Evolutionary conservation across 2,113 vertebrate genomes (phyloP).

Genomic region (Naja naja): DNA sequence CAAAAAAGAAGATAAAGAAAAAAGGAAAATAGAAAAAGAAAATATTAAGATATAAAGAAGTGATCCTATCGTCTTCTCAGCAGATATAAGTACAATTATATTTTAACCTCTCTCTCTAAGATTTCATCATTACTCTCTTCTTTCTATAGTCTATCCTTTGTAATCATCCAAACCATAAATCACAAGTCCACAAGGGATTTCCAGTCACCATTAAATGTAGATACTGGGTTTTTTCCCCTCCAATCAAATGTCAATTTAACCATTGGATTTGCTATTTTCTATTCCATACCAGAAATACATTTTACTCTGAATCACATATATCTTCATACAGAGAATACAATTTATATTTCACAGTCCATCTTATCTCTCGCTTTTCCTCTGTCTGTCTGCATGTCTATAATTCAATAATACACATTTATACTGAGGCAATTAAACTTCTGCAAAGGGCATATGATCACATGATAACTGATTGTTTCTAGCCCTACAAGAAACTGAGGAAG

Average conservation of each 20-base stretch:
- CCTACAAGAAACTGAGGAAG: neutral
- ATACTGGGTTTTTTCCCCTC: neutral
- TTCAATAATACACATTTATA: neutral
- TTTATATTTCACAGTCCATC: neutral
- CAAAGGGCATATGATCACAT: neutral
- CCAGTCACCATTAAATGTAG: neutral
- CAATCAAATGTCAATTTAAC: neutral
- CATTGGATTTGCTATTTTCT: neutral
- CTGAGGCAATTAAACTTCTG: neutral
- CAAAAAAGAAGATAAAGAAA: neutral
- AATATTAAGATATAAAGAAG: neutral
- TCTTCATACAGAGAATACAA: neutral
- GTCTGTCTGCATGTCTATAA: neutral
- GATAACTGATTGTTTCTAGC: neutral
- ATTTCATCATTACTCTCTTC: neutral
- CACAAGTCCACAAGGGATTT: neutral
- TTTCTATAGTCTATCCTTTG: neutral
- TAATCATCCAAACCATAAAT: neutral
- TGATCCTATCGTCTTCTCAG: neutral
- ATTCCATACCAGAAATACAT: neutral
- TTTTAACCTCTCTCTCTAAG: neutral
- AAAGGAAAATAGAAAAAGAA: neutral
- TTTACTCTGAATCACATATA: neutral
- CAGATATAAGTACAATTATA: neutral
- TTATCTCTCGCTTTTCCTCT: neutral